A percentile compares a stretch with the other conserved stretches of the same genome.
Evolutionary conservation across 1,140 invertebrate species (phyloP).

Genomic region (Lordiphosa clarofinis): DNA sequence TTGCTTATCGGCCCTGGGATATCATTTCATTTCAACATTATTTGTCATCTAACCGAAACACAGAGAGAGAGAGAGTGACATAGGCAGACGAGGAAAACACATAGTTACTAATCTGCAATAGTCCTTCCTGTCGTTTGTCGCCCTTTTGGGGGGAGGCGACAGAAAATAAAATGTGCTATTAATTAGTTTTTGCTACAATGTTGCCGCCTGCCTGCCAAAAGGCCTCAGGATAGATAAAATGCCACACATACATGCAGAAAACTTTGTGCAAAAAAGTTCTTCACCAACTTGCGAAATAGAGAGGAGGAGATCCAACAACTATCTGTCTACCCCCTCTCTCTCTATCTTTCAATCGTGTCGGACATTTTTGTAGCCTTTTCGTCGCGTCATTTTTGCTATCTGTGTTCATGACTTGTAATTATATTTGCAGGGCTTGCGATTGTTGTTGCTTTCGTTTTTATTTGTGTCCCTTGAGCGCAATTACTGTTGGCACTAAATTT

Average conservation of each 20-base stretch:
- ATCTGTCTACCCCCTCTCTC: neutral
- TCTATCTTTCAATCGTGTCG: conserved; percentile 19
- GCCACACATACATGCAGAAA: conserved; percentile 33
- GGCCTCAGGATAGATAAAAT: conserved; percentile 54
- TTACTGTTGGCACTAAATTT: conserved; percentile 70
- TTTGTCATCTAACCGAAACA: conserved; percentile 52
- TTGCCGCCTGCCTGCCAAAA: conserved; percentile 32
- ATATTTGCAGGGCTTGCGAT: conserved; percentile 39
- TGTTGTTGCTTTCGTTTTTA: conserved; percentile 20
- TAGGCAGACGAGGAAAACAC: neutral
- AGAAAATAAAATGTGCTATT: conserved; percentile 73
- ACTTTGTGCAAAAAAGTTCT: neutral
- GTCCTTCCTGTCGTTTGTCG: conserved; percentile 5
- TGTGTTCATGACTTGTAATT: conserved; percentile 72
- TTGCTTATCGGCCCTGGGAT: conserved; percentile 63
- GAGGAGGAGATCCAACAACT: neutral
- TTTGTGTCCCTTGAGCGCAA: conserved; percentile 58
- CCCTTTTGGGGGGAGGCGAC: conserved; percentile 39
- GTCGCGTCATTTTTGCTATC: conserved; percentile 56
- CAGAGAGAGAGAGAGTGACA: neutral
- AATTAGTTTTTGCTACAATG: conserved; percentile 69
- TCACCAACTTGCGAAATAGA: neutral
- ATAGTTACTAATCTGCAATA: conserved; percentile 34
- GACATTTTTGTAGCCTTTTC: conserved; percentile 49
- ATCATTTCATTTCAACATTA: conserved; percentile 77